A percentile compares a stretch with the other conserved stretches of the same genome.
These are phyloP conservation scores for Stictocephala bisonia DNA, from an alignment of 2,888 invertebrate genomes.

Conservation along the genomic window DNA sequence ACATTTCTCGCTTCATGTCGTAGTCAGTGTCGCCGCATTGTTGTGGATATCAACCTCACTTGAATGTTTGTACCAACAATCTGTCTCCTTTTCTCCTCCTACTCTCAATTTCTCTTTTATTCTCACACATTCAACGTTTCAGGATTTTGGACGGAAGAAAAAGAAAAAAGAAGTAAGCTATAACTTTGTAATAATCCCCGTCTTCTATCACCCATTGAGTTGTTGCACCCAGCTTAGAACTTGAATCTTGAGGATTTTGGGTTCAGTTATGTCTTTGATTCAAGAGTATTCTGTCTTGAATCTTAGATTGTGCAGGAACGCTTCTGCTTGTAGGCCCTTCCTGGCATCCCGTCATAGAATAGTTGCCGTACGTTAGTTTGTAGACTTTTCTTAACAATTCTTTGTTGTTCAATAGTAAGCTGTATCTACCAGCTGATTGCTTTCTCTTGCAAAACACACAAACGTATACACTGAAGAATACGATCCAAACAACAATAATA, in stretches of 20 bases:
- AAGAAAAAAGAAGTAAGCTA: slow-evolving; percentile 98
- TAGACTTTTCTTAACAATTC: slow-evolving; percentile 5
- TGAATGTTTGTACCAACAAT: slow-evolving; percentile 55
- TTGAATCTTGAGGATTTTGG: background rate
- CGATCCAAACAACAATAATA: too few species aligned
- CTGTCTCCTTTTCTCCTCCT: slow-evolving; percentile 51
- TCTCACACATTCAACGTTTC: slow-evolving; percentile 57
- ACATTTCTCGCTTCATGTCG: too few species aligned
- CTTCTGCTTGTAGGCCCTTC: slow-evolving; percentile 32
- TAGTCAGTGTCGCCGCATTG: slow-evolving; percentile 35
- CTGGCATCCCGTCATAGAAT: slow-evolving; percentile 37
- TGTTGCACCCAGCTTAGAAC: slow-evolving; percentile 31
- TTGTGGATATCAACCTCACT: slow-evolving; percentile 39
- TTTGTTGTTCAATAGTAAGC: too few species aligned
- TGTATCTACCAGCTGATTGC: too few species aligned
- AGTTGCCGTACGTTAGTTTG: slow-evolving; percentile 15
- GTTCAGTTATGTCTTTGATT: too few species aligned
- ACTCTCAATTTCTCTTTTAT: slow-evolving; percentile 53
- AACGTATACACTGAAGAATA: too few species aligned
- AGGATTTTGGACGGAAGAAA: slow-evolving; percentile 89
- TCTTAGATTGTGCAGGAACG: slow-evolving; percentile 14
- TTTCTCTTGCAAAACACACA: too few species aligned
- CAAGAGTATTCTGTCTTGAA: too few species aligned
- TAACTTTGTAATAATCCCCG: slow-evolving; percentile 67
- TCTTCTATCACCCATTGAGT: slow-evolving; percentile 31